phyloP scores from a whole-genome alignment of 2,113 vertebrate species.

The Thalassarche chlororhynchos region DNA sequence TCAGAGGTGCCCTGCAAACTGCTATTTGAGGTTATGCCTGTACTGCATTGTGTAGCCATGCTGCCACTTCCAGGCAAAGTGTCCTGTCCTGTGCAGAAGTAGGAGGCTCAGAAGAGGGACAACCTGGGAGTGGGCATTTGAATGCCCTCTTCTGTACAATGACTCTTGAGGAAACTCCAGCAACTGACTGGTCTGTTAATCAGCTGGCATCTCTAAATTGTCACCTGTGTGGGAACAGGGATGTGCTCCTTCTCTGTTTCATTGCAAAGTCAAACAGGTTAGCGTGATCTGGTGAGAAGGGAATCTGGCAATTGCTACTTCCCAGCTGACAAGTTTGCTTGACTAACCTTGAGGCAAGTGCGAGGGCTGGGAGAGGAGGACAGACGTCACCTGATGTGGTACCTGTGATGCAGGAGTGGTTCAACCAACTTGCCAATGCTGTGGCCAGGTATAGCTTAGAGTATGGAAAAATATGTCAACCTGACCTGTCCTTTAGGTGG shows the following conservation, averaged over 20 bases:
- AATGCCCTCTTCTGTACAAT: neutral
- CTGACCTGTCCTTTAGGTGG: neutral
- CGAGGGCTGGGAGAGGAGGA: neutral
- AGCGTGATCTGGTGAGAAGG: neutral
- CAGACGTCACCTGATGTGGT: accelerated
- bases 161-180: neutral
- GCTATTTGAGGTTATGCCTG: neutral
- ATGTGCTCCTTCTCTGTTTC: neutral
- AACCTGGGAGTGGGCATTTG: neutral
- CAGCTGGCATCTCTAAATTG: neutral
- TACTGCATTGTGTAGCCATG: neutral
- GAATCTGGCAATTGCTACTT: neutral
- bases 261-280: neutral
- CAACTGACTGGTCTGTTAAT: neutral
- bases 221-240: neutral
- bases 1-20: neutral
- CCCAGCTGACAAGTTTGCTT: neutral
- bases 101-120: neutral
- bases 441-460: neutral
- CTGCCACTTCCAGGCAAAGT: neutral
- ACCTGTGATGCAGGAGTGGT: neutral
- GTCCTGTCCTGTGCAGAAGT: neutral
- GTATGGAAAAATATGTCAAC: neutral
- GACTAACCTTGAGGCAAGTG: neutral
- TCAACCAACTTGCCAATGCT: neutral